phyloP scores from a whole-genome alignment of 2,797 vertebrate species.

The Lithobates sylvaticus region DNA sequence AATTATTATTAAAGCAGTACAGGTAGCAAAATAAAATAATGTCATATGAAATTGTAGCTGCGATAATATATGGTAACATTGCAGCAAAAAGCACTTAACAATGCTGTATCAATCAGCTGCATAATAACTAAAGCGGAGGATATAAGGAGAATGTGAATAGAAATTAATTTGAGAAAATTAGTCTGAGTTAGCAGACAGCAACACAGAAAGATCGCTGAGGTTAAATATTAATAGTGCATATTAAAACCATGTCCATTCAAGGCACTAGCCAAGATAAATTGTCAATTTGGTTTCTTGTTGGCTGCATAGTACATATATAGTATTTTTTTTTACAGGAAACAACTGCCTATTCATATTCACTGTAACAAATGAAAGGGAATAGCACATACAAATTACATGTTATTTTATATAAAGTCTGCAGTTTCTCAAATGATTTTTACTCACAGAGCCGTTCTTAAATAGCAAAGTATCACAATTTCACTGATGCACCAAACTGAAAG shows the following conservation, averaged over 20 bases:
- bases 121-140: conserved; percentile 19
- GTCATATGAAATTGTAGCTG: neutral
- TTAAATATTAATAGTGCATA: conserved; percentile 26
- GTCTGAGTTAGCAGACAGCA: conserved; percentile 19
- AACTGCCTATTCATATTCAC: too few species aligned
- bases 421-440: too few species aligned
- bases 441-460: too few species aligned
- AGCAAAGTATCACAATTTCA: too few species aligned
- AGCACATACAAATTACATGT: too few species aligned
- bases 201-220: conserved; percentile 20
- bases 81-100: conserved; percentile 38
- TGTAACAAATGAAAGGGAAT: too few species aligned
- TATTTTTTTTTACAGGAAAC: too few species aligned
- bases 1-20: conserved; percentile 23
- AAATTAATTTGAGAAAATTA: conserved; percentile 40
- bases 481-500: too few species aligned
- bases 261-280: neutral
- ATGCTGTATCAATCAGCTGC: conserved; percentile 34
- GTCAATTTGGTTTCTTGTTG: neutral
- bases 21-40: conserved; percentile 1
- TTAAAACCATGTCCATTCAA: conserved; percentile 11
- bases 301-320: neutral
- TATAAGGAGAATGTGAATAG: conserved; percentile 31
- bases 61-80: conserved; percentile 25
- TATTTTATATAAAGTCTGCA: too few species aligned